These are phyloP conservation scores for Cariama cristata DNA, from an alignment of 2,113 vertebrate genomes.

Conservation along the genomic window DNA sequence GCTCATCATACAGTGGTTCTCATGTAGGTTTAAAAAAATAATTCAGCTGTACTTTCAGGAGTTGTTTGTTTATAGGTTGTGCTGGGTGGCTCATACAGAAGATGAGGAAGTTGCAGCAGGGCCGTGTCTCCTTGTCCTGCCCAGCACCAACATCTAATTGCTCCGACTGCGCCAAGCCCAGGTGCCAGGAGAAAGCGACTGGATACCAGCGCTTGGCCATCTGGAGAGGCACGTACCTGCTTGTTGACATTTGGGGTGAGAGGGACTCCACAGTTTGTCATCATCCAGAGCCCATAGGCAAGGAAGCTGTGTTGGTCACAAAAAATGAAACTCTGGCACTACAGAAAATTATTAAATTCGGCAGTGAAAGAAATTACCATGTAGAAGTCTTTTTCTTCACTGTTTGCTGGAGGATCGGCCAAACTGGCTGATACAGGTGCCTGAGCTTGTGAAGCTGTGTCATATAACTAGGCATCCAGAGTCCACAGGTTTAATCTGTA, in stretches of 20 bases:
- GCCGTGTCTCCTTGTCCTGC: neutral
- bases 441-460: neutral
- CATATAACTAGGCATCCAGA: neutral
- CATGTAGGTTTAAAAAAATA: neutral
- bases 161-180: rapidly evolving
- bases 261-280: neutral
- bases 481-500: neutral
- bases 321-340: neutral
- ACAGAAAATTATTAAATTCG: neutral
- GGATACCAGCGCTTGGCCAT: neutral
- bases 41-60: neutral
- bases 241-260: neutral
- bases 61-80: neutral
- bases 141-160: neutral
- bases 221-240: neutral
- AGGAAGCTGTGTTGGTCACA: neutral
- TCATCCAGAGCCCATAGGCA: neutral
- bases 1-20: neutral
- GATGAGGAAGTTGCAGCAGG: neutral
- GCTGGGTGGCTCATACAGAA: neutral
- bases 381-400: neutral
- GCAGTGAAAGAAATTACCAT: neutral
- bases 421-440: neutral
- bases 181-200: neutral
- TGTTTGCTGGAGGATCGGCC: neutral